Evolutionary conservation across 37 sponge, comb jelly and placozoan species (phyloP), one percentile per base, ranked within the genome.

Genomic region (Spongia lamella): DNA sequence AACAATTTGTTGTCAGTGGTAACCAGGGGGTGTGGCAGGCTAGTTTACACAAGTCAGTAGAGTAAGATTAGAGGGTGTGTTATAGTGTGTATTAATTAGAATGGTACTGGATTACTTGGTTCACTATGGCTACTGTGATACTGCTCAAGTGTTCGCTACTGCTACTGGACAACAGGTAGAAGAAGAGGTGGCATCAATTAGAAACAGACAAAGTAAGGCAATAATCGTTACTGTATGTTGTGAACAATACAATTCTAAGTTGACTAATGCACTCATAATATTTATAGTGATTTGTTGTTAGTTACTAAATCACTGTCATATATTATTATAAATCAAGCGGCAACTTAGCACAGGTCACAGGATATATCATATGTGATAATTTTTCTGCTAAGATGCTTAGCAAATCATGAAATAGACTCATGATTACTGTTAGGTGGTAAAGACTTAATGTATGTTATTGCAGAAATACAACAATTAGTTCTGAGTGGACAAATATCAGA

Each of bases 81-180:
- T 43, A 43, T 43, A 9, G 49, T 33, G 78, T 59, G 32, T 7
- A 38, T 30, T 19, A 27, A 60, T 43, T 64, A 89, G 87, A 61
- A 29, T 98, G 50, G 93, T 98, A 35, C 87, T 94, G 51, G 86
- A 82, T n/a, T 98, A 98, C 80, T 73, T 98, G 56, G 90, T 95
- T 14, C 96, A 95, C 52, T 93, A 95, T 84, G 96, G 99, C 19
- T 95, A 92, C 85, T 78, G 84, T 49, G 59, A 33, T 7, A 92
- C 91, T 1, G 96, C 93, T 0, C 91, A 86, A 55, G 81, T 61
- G 34, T 98, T 98, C 33, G 84, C 99, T 26, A 69, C 51, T 52
- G 75, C 75, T 35, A 95, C 96, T 39, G 82, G 81, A 38, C 96
- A 89, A 54, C 53, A 56, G 15, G 68, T 92, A 33, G 59, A 77